Percentiles rank a stretch among this genome's conserved stretches.
Evolutionary conservation across 2,888 invertebrate species (phyloP).

Genomic region (Erebia palarica): DNA sequence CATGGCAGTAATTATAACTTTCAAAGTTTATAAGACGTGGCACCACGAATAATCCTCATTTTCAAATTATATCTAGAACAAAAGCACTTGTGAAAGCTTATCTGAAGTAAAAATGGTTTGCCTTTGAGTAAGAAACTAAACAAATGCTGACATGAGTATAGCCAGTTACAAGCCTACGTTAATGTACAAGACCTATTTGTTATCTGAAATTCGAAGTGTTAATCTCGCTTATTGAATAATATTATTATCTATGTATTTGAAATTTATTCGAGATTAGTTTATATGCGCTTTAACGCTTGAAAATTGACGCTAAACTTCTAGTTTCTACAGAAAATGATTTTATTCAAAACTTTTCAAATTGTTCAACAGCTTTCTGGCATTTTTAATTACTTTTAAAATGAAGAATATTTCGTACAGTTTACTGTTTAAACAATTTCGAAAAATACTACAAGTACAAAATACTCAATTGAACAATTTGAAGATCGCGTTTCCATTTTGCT

Average conservation of each 20-base stretch:
- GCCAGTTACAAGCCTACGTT: too few species aligned
- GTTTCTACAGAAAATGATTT: neutral
- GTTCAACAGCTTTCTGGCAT: neutral
- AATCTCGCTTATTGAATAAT: neutral
- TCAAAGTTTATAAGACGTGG: too few species aligned
- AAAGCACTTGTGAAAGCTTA: too few species aligned
- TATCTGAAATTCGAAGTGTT: neutral
- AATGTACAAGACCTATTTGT: too few species aligned
- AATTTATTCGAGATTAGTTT: neutral
- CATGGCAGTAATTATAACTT: too few species aligned
- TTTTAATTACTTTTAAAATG: neutral
- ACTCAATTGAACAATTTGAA: neutral
- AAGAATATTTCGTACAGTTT: neutral
- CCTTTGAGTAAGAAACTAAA: too few species aligned
- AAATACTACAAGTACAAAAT: neutral
- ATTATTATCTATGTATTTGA: neutral
- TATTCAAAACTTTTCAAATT: neutral
- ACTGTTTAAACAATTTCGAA: neutral
- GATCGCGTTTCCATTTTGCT: neutral
- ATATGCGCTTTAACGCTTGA: slow-evolving; percentile 2
- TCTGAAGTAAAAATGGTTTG: too few species aligned
- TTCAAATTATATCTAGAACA: too few species aligned
- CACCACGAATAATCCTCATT: too few species aligned
- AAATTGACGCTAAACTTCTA: neutral
- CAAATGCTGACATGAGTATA: too few species aligned